Evolutionary conservation across 2,113 vertebrate genomes (phyloP).

Genomic region (Phrynosoma platyrhinos): DNA sequence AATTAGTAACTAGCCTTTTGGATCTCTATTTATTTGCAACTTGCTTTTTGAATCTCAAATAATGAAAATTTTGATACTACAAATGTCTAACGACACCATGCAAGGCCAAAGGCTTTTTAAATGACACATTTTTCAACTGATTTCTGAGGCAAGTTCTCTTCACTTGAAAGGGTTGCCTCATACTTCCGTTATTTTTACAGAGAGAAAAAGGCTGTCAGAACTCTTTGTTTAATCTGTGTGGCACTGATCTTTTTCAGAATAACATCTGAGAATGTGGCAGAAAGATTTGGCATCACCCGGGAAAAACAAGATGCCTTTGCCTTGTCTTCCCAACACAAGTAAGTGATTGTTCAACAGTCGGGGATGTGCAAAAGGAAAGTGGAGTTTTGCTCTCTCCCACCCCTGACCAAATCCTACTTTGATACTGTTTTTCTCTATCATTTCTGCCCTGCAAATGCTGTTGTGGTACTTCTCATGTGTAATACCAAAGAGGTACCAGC

Average conservation of each 20-base stretch:
- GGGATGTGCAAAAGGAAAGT: no score
- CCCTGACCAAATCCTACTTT: no score
- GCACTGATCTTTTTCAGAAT: slow-evolving; percentile 77
- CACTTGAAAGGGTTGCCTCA: not conserved
- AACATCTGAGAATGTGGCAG: slow-evolving; percentile 94
- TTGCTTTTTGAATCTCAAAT: not conserved
- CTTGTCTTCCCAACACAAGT: slow-evolving; percentile 90
- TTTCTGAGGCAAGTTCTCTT: not conserved
- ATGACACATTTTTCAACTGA: not conserved
- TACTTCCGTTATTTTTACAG: not conserved
- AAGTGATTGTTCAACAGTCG: slow-evolving; percentile 31
- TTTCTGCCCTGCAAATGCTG: no score
- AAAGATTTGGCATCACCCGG: slow-evolving; percentile 86
- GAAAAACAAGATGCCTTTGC: slow-evolving; percentile 92
- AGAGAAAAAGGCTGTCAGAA: not conserved
- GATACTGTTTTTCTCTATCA: not conserved
- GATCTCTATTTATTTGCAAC: no score
- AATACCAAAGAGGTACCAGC: not conserved
- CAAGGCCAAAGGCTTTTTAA: no score
- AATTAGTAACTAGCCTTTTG: no score
- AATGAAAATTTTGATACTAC: not conserved
- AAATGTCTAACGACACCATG: no score
- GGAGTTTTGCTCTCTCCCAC: not conserved
- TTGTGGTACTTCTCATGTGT: no score
- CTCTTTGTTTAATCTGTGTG: not conserved